Conservation (phyloP, 2,888 invertebrate species). For the Rhagonycha lutea region DNA sequence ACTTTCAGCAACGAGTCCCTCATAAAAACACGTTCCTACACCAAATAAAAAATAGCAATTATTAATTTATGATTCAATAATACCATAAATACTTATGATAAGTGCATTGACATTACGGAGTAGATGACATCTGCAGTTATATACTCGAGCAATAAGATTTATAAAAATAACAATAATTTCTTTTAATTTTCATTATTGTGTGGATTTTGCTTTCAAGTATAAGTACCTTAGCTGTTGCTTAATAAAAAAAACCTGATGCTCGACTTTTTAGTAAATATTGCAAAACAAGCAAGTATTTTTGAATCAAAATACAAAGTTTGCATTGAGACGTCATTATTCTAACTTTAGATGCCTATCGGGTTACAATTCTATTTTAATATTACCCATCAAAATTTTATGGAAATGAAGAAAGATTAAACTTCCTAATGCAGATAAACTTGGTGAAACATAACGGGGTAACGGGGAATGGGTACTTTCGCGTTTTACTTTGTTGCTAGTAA, state of each 20-base stretch:
- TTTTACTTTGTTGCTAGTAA: not conserved
- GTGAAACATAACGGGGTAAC: not conserved
- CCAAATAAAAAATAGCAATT: conserved; percentile 26
- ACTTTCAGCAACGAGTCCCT: conserved; percentile 28
- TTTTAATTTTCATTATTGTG: not conserved
- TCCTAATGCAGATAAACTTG: not conserved
- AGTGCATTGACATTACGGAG: conserved; percentile 41
- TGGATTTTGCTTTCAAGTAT: not conserved
- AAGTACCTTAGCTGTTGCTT: not conserved
- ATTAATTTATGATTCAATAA: conserved; percentile 30
- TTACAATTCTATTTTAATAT: not conserved
- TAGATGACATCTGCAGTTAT: conserved; percentile 40
- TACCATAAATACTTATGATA: conserved; percentile 27
- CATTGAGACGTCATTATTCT: conserved; percentile 1
- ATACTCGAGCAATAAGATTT: conserved; percentile 3
- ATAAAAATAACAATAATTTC: not conserved
- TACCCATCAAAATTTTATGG: not conserved
- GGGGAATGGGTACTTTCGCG: not conserved
- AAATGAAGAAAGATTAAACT: not conserved
- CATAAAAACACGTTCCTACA: conserved; percentile 23
- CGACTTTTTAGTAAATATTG: not conserved
- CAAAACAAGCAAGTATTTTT: not conserved
- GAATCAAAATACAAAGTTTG: not conserved
- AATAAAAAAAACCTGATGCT: not conserved
- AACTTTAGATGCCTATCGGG: not conserved